Evolutionary conservation across 2,797 vertebrate species (phyloP).

Genomic region (Poecilia picta): DNA sequence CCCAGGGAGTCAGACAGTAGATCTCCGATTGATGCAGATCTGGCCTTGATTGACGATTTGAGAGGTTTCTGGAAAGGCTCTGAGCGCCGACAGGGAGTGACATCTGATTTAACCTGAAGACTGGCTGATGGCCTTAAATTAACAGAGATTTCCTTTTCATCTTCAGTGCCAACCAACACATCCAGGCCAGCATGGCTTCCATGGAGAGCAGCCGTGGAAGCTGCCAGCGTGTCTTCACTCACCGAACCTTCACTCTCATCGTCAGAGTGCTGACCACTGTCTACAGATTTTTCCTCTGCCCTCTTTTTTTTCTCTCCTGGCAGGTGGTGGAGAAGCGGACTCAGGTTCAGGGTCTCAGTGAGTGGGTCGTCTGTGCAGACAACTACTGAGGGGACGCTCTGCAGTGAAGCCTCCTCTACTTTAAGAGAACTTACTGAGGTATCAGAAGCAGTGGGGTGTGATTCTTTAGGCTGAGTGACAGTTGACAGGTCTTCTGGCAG

Average conservation of each 20-base stretch:
- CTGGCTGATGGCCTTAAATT: constrained; percentile 18
- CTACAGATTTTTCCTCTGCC: constrained; percentile 85
- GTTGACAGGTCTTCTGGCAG: not conserved
- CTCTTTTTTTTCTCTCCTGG: constrained; percentile 43
- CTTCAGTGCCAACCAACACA: constrained; percentile 58
- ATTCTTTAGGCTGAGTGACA: not conserved
- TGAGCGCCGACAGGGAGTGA: constrained; percentile 7
- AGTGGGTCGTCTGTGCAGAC: constrained; percentile 33
- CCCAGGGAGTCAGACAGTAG: constrained; percentile 73
- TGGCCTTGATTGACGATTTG: constrained; percentile 50
- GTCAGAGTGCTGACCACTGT: constrained; percentile 80
- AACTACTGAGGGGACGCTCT: not conserved
- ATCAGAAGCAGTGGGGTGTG: constrained; percentile 21
- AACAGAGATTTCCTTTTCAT: constrained; percentile 39
- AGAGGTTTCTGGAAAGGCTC: constrained; percentile 56
- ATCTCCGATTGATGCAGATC: constrained; percentile 82
- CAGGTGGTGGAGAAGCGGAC: constrained; percentile 34
- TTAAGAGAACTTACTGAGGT: constrained; percentile 2
- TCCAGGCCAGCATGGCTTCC: constrained; percentile 70
- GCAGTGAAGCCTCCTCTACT: constrained; percentile 15
- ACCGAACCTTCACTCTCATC: constrained; percentile 69
- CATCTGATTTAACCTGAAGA: constrained; percentile 18
- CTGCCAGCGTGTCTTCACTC: constrained; percentile 54
- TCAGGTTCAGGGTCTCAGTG: constrained; percentile 32
- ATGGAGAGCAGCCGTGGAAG: constrained; percentile 59